Evolutionary conservation across 2,888 invertebrate genomes (phyloP).

Genomic region (Agelastica alni): DNA sequence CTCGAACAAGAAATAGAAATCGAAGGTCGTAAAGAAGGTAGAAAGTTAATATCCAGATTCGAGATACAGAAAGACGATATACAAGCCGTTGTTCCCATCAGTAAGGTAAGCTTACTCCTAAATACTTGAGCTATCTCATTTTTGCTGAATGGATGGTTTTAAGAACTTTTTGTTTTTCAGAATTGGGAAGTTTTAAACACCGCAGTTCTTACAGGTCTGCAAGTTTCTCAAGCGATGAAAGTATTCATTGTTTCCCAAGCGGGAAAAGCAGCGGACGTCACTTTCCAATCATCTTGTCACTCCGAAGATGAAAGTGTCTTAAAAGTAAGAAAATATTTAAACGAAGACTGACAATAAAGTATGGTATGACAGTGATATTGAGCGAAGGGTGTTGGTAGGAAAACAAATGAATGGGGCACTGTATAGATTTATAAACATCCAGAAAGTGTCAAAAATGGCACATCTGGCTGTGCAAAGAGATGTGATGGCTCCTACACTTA

Average conservation of each 20-base stretch:
- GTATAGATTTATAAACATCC: too few species aligned
- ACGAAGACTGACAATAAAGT: too few species aligned
- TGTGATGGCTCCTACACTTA: too few species aligned
- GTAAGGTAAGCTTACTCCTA: slow-evolving; percentile 70
- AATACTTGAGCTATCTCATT: not conserved
- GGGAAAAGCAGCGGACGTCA: slow-evolving; percentile 93
- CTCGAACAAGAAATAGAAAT: slow-evolving; percentile 54
- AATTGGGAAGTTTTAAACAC: slow-evolving; percentile 96
- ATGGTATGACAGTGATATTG: too few species aligned
- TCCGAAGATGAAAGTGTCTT: slow-evolving; percentile 95
- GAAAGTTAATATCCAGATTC: slow-evolving; percentile 79
- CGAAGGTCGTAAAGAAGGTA: slow-evolving; percentile 51
- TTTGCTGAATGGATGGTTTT: not conserved
- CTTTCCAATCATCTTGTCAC: slow-evolving; percentile 90
- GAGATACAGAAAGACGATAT: slow-evolving; percentile 93
- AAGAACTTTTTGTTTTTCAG: slow-evolving; percentile 57
- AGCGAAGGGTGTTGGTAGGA: too few species aligned
- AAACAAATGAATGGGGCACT: too few species aligned
- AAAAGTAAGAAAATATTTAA: too few species aligned
- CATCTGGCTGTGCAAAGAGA: too few species aligned
- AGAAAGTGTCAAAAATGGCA: too few species aligned
- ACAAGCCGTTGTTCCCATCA: slow-evolving; percentile 90
- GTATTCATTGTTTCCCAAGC: slow-evolving; percentile 94
- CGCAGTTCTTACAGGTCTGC: slow-evolving; percentile 90
- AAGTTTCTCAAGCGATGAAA: slow-evolving; percentile 93